Base-by-base conservation (phyloP, 2,113 vertebrate species). In the Blennius ocellaris region DNA sequence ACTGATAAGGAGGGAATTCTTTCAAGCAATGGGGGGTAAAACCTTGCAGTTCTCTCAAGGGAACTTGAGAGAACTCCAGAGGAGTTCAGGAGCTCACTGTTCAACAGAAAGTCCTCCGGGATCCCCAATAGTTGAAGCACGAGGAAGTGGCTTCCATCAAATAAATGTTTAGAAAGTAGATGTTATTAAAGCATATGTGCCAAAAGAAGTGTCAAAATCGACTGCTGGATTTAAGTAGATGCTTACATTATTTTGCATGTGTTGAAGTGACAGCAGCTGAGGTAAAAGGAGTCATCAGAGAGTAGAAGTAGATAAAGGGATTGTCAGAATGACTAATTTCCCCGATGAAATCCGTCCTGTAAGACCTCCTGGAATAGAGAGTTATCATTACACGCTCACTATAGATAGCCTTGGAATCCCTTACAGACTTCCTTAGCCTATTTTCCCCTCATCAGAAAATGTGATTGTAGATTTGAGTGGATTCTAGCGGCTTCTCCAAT, bases 331-430 rank as follows among this genome's bases (percentile, higher is more conserved):
- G 56, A 84, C 69, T 86, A 75, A 89, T 87, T 87, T 87, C 83
- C 77, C 87, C 59, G 2, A 57, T 81, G 85, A 80, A 71, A 81
- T 76, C 62, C 50, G 7, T 71, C 67, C 40, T 74, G 64, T 78
- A 84, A 81, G 73, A 80, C 50, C 7, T 71, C 67, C 40, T 74
- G 64, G 81, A 84, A 81, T 75, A 80, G 71, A 76, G 65, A 50
- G 62, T 73, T 72, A 71, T 82, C 80, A 78, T 86, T 66, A 56
- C 63, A 73, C 39, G 4, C 71, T 76, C 59, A 71, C 77, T 89
- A 77, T 77, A 87, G 76, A 84, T 86, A 85, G 87, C 48, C 60
- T n/a, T 71, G 72, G 77, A 83, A 82, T 87, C 85, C 85, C 85
- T 80, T 78, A 59, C 36, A 81, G 87, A 55, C 81, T 44, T 11